A percentile compares a stretch with the other conserved stretches of the same genome.
These are phyloP conservation scores for Petromus typicus DNA, from an alignment of 2,113 vertebrate species.

Conservation along the genomic window DNA sequence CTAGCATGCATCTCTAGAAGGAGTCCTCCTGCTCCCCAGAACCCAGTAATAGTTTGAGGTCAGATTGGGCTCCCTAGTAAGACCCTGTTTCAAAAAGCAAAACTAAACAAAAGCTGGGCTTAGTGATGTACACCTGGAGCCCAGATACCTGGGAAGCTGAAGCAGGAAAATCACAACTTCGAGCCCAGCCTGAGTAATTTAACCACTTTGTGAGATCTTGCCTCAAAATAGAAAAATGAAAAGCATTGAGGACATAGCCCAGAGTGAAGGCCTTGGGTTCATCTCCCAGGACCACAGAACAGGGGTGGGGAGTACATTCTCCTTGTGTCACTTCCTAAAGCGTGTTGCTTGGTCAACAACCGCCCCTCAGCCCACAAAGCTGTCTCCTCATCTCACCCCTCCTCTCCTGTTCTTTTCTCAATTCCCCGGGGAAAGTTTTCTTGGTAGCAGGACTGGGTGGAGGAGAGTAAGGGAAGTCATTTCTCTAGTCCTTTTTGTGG, in stretches of 20 bases:
- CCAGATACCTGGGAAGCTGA: background rate
- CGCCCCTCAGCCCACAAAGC: background rate
- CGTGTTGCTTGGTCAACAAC: background rate
- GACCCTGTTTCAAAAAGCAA: background rate
- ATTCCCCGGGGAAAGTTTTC: background rate
- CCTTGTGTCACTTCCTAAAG: background rate
- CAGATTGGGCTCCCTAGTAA: no score
- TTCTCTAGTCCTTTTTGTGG: conserved; percentile 14
- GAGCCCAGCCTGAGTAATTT: background rate
- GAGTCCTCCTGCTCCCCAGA: background rate
- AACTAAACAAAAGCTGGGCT: background rate
- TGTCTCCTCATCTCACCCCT: background rate
- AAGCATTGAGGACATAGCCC: background rate
- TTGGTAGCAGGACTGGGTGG: conserved; percentile 10
- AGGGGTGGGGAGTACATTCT: background rate
- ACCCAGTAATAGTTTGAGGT: background rate
- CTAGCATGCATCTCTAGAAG: background rate
- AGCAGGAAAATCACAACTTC: background rate
- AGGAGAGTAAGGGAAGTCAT: background rate
- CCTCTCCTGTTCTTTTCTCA: background rate
- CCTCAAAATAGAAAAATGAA: background rate
- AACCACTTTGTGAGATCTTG: background rate
- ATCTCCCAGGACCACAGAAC: background rate
- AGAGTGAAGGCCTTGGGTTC: background rate
- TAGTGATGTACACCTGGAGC: background rate